Evolutionary conservation across 2,888 invertebrate species (phyloP).

Genomic region (Yponomeuta cagnagella): DNA sequence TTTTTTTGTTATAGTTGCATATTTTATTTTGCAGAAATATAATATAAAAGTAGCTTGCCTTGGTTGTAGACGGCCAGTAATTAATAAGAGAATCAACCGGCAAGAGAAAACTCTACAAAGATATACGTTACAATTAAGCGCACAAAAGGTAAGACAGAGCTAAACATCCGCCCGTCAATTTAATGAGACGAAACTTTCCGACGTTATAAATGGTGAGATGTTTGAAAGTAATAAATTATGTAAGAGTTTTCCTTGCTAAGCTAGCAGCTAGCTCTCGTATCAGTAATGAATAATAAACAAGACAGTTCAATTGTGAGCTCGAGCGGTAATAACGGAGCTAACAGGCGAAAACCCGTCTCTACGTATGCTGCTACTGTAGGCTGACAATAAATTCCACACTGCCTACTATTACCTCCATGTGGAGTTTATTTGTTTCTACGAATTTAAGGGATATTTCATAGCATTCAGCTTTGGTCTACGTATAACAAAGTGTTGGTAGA

Average conservation of each 20-base stretch:
- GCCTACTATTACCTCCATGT: not conserved
- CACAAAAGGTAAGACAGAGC: not conserved
- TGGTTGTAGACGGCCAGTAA: not conserved
- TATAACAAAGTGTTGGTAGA: too few species aligned
- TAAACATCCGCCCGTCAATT: slow-evolving; percentile 1
- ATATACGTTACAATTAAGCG: not conserved
- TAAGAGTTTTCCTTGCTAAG: not conserved
- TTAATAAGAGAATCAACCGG: not conserved
- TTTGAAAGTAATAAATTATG: slow-evolving; percentile 9
- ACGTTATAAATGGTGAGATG: not conserved
- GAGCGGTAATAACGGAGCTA: not conserved
- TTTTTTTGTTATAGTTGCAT: too few species aligned
- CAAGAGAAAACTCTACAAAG: not conserved
- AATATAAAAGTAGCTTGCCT: not conserved
- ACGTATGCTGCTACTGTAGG: not conserved
- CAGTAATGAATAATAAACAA: slow-evolving; percentile 12
- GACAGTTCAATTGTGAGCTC: slow-evolving; percentile 9
- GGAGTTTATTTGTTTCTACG: not conserved
- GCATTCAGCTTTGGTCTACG: too few species aligned
- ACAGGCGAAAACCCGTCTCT: not conserved
- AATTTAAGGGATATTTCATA: not conserved
- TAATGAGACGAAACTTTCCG: slow-evolving; percentile 5
- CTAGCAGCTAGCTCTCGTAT: slow-evolving; percentile 11
- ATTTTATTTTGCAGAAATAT: too few species aligned
- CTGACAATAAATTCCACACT: not conserved